phyloP scores from a whole-genome alignment of 64 coral and sea anemone species.

The Porites australiensis region DNA sequence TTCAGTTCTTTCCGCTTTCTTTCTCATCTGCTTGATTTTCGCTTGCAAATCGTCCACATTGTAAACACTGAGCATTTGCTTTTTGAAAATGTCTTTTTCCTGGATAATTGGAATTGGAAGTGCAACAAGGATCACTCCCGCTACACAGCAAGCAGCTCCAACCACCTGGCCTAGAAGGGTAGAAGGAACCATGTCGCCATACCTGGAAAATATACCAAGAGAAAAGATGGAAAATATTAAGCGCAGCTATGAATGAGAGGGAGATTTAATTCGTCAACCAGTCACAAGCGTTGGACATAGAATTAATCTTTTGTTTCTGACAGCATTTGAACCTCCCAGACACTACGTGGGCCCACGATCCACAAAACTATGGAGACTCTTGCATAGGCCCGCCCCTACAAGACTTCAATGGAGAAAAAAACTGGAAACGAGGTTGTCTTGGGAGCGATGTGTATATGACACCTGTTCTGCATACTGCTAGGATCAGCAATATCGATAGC shows the following conservation, averaged over 20 bases:
- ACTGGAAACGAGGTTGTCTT: too few relatives aligned
- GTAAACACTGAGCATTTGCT: constrained; percentile 93
- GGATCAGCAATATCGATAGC: too few relatives aligned
- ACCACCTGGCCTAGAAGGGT: constrained; percentile 69
- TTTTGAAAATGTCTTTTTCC: constrained; percentile 97
- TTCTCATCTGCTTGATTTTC: constrained; percentile 87
- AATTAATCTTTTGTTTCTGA: too few relatives aligned
- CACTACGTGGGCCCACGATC: too few relatives aligned
- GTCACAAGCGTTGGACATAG: too few relatives aligned
- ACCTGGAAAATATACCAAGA: constrained; percentile 36
- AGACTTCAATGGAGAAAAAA: too few relatives aligned
- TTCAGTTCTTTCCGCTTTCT: not conserved
- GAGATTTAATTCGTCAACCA: too few relatives aligned
- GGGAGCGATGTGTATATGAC: too few relatives aligned
- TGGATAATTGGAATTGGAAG: constrained; percentile 91
- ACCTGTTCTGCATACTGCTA: too few relatives aligned
- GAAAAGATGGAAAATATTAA: not conserved
- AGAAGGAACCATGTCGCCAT: constrained; percentile 89
- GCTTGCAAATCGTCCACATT: constrained; percentile 87
- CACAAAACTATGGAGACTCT: too few relatives aligned
- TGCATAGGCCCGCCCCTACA: too few relatives aligned
- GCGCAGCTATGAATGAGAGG: not conserved
- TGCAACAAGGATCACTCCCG: constrained; percentile 83
- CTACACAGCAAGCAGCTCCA: constrained; percentile 83
- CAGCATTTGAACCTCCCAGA: too few relatives aligned